phyloP scores from a whole-genome alignment of 1,140 invertebrate species.

The Chymomyza costata region DNA sequence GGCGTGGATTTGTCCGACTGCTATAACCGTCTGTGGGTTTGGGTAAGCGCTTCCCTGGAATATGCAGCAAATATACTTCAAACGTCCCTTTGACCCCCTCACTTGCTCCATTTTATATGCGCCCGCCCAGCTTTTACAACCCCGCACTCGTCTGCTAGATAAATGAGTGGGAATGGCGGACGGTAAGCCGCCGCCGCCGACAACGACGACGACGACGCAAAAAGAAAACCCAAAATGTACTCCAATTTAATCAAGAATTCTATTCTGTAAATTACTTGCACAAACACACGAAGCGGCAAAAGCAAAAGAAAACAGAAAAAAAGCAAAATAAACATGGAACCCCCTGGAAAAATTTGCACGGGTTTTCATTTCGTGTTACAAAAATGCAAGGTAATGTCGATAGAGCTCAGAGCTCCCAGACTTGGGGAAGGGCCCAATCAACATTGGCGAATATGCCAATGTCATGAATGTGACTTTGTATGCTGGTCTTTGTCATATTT shows the following conservation, averaged over 20 bases:
- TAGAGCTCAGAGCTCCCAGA: neutral
- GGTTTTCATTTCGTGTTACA: conserved; percentile 56
- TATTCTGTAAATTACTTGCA: conserved; percentile 70
- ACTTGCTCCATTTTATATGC: conserved; percentile 58
- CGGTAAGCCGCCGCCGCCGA: conserved; percentile 40
- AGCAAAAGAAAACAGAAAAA: neutral
- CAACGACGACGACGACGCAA: conserved; percentile 6
- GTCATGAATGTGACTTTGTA: conserved; percentile 18
- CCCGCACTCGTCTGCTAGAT: conserved; percentile 28
- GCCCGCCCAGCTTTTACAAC: conserved; percentile 45
- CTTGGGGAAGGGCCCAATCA: neutral
- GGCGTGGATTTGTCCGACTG: conserved; percentile 42
- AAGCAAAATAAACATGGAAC: no score
- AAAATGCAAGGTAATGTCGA: conserved; percentile 32
- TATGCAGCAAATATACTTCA: conserved; percentile 70
- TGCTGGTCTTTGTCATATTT: conserved; percentile 5
- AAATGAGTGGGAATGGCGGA: conserved; percentile 52
- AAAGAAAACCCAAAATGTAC: conserved; percentile 60
- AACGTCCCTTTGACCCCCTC: conserved; percentile 38
- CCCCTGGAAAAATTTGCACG: conserved; percentile 18
- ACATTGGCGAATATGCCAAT: conserved; percentile 8
- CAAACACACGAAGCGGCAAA: conserved; percentile 49
- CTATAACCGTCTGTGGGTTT: neutral
- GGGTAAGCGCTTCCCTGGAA: conserved; percentile 41
- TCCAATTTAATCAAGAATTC: conserved; percentile 73